phyloP scores from a whole-genome alignment of 2,888 invertebrate genomes.

The Mayetiola destructor region DNA sequence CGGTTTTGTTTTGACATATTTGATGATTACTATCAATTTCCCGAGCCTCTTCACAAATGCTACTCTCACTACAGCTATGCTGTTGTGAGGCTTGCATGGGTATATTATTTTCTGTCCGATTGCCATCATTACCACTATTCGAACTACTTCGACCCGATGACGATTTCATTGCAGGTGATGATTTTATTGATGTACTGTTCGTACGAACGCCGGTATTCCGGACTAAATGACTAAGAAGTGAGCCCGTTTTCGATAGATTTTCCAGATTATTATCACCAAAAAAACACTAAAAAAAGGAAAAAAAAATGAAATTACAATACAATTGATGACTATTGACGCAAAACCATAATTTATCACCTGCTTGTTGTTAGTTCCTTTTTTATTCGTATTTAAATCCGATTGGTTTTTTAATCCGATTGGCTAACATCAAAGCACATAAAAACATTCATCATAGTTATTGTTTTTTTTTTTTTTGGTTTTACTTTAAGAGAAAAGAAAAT shows the following conservation, averaged over 20 bases:
- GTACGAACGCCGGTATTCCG: conserved; percentile 13
- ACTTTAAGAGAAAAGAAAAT: not conserved
- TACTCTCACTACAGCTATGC: not conserved
- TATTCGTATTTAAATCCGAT: too few species aligned
- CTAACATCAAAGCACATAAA: not conserved
- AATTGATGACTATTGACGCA: too few species aligned
- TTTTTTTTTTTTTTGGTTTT: not conserved
- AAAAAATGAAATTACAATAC: too few species aligned
- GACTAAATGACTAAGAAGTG: conserved; percentile 15
- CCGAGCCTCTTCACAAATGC: conserved; percentile 8
- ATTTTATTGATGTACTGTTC: not conserved
- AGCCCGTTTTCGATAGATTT: conserved; percentile 14
- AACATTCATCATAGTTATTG: not conserved
- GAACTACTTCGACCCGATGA: conserved; percentile 6
- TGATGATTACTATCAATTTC: not conserved
- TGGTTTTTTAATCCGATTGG: not conserved
- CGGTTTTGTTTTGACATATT: too few species aligned
- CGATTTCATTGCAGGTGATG: not conserved
- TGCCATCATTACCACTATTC: not conserved
- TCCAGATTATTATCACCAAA: conserved; percentile 1
- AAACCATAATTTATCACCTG: too few species aligned
- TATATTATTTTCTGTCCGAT: not conserved
- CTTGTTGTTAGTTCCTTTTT: too few species aligned
- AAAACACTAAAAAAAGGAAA: too few species aligned
- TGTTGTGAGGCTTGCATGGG: not conserved